A percentile compares a stretch with the other conserved stretches of the same genome.
These are phyloP conservation scores for Rhinichthys klamathensis DNA, from an alignment of 2,113 vertebrate species.

Conservation along the genomic window DNA sequence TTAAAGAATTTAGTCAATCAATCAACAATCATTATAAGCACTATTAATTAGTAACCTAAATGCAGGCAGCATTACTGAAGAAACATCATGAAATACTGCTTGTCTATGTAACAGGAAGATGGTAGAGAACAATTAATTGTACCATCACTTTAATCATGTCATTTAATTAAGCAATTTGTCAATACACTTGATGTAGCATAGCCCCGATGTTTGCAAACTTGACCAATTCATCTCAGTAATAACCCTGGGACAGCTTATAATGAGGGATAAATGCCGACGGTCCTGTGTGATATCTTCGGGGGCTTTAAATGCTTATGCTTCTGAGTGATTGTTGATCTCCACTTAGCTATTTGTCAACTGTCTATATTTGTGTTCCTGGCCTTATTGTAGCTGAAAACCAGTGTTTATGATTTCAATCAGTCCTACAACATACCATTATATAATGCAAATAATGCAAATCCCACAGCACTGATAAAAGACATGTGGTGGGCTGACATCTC, in stretches of 20 bases:
- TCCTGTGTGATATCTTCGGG: conserved; percentile 31
- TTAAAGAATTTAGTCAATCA: too few species aligned
- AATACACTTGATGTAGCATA: conserved; percentile 42
- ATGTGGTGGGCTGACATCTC: neutral
- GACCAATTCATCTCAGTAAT: conserved; percentile 39
- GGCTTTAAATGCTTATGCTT: conserved; percentile 5
- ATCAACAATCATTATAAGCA: too few species aligned
- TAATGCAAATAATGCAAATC: neutral
- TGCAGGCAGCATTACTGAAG: neutral
- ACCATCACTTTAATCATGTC: conserved; percentile 35
- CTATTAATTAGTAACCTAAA: too few species aligned
- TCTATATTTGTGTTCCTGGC: neutral
- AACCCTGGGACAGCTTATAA: conserved; percentile 41
- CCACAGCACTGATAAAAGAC: neutral
- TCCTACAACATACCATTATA: neutral
- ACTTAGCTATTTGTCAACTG: conserved; percentile 14
- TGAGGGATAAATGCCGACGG: conserved; percentile 13
- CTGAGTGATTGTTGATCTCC: conserved; percentile 32
- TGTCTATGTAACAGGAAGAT: conserved; percentile 43
- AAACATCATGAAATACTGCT: conserved; percentile 3
- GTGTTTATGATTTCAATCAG: neutral
- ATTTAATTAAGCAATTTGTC: conserved; percentile 56
- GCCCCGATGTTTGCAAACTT: conserved; percentile 37
- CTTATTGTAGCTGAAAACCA: neutral
- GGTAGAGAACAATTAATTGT: conserved; percentile 54